Base-by-base conservation (phyloP, 2,888 invertebrate species). In the Nymphalis urticae region DNA sequence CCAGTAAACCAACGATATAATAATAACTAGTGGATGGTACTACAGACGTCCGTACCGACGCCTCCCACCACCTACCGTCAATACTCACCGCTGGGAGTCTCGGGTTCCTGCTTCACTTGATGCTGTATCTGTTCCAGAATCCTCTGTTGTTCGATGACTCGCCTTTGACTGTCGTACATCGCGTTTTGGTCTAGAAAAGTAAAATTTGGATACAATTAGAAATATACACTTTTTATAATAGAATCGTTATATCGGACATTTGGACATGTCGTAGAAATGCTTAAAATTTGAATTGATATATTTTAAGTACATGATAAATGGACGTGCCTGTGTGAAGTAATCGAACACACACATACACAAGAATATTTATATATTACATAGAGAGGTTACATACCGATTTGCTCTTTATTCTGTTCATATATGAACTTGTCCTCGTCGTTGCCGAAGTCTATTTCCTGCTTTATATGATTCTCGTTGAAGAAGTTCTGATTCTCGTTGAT, bases 91-190 rank as follows among this genome's bases (percentile, higher is more conserved):
- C 70, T 80, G 0, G 69, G 70, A 1, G 76, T 69, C 0, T 86
- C 91, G 0, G 90, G 91, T 36, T 92, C 91, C 73, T 87, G 88
- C 48, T 92, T 92, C 4, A 92, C 88, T 19, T 85, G 83, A 1
- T 85, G 86, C 63, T 86, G 85, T 36, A 87, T 76, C 2, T 86
- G 86, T 21, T 76, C 75, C 1, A 82, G 32, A 42, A 79, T 75
- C 47, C 81, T 72, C 32, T 77, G 77, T 24, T 82, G 24, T 2
- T 53, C 53, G 21, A 53, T 53, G 5, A 21, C 53, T 16, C 53
- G 21, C 10, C 53, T 53, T 24, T 53, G 53, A 53, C 16, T 82
- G 7, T 75, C 75, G 59, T 85, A 88, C 70, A 83, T 64, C 4
- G 75, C 62, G 7, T 75, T 82, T 2, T 81, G 78, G 24, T 88